These are phyloP conservation scores for Dendrocopos noguchii DNA, from an alignment of 2,113 vertebrate genomes.

Conservation along the genomic window DNA sequence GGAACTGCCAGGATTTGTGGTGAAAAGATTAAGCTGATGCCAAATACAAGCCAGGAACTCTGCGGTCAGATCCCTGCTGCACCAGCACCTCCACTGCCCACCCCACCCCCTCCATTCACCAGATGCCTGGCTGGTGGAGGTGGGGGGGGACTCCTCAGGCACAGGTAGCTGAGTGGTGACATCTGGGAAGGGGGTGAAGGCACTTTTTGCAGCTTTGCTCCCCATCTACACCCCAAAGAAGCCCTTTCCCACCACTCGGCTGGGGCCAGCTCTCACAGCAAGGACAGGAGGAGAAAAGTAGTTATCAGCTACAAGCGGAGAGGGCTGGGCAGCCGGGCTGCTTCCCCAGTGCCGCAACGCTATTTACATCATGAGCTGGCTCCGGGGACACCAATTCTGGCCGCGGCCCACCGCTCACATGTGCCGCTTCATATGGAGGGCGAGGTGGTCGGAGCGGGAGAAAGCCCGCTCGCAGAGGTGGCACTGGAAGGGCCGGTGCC, in stretches of 20 bases:
- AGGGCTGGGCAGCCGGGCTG: constrained; percentile 14
- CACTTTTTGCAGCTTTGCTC: constrained; percentile 1
- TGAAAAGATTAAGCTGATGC: neutral
- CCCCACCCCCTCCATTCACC: neutral
- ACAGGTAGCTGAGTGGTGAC: neutral
- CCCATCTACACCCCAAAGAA: constrained; percentile 1
- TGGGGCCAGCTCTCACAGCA: constrained; percentile 29
- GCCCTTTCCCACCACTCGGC: neutral
- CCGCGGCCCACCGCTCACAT: constrained; percentile 73
- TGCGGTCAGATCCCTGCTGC: neutral
- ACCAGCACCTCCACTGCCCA: neutral
- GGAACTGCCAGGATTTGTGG: neutral
- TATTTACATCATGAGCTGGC: constrained; percentile 59
- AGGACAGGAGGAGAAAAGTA: constrained; percentile 39
- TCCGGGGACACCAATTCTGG: neutral
- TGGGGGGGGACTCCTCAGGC: neutral
- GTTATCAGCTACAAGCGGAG: constrained; percentile 52
- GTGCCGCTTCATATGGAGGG: constrained; percentile 96
- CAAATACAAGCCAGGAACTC: constrained; percentile 6
- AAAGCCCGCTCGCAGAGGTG: constrained; percentile 91
- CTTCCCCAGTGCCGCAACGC: neutral
- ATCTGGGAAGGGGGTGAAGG: neutral
- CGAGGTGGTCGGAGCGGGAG: constrained; percentile 90
- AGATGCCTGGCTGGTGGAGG: neutral
- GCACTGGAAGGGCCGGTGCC: constrained; percentile 90